A percentile compares a stretch with the other conserved stretches of the same genome.
Evolutionary conservation across 2,888 invertebrate species (phyloP).

Genomic region (Dorcus parallelipipedus): DNA sequence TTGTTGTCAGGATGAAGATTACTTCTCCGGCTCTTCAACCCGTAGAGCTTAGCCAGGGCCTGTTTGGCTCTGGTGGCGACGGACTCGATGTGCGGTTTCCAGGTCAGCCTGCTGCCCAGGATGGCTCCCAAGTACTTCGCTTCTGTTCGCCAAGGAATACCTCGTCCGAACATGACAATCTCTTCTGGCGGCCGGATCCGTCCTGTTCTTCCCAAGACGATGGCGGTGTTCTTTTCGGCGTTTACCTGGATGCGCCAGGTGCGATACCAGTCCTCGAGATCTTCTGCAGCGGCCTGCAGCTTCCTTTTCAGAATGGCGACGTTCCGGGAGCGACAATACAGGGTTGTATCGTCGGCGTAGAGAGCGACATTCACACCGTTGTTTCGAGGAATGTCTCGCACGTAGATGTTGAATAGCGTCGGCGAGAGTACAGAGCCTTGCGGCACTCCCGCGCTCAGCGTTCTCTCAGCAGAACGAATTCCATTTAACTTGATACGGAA

Average conservation of each 20-base stretch:
- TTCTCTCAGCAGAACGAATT: neutral
- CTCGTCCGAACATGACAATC: neutral
- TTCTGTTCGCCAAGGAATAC: neutral
- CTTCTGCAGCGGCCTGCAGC: neutral
- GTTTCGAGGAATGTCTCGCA: too few species aligned
- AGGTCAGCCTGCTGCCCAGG: neutral
- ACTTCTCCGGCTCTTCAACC: neutral
- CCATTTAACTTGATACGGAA: too few species aligned
- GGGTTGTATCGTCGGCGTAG: neutral
- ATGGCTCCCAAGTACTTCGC: neutral
- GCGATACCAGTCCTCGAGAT: neutral
- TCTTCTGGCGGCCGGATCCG: neutral
- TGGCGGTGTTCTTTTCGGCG: neutral
- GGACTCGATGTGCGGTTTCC: neutral
- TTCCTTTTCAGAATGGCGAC: neutral
- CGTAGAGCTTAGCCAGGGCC: neutral
- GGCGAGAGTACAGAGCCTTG: constrained; percentile 7
- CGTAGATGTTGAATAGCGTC: neutral
- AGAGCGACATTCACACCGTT: neutral
- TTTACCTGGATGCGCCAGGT: neutral
- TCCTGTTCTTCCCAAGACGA: neutral
- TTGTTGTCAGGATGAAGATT: neutral
- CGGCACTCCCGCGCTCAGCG: neutral
- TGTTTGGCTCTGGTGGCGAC: neutral
- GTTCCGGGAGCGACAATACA: neutral